These are phyloP conservation scores for Sebastes itinus DNA, from an alignment of 2,797 vertebrate species.

Conservation along the genomic window DNA sequence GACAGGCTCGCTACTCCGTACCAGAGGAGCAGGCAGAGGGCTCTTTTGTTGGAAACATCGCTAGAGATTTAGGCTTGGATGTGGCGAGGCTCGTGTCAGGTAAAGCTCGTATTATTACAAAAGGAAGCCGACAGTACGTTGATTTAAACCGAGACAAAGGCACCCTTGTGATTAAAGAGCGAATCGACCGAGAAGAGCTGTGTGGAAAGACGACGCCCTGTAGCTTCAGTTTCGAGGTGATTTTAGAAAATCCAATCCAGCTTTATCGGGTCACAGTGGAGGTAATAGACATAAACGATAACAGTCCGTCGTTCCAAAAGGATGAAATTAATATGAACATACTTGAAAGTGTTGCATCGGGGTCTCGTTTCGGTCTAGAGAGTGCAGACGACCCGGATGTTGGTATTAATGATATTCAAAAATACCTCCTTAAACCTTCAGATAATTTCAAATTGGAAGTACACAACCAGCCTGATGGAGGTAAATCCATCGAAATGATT, in stretches of 20 bases:
- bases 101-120: conserved; percentile 68
- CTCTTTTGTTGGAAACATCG: conserved; percentile 76
- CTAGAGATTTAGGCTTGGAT: conserved; percentile 75
- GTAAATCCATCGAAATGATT: conserved; percentile 73
- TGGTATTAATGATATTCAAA: conserved; percentile 64
- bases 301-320: conserved; percentile 67
- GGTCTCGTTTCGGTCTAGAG: conserved; percentile 21
- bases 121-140: conserved; percentile 68
- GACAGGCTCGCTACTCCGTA: conserved; percentile 73
- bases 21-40: conserved; percentile 77
- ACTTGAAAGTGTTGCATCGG: conserved; percentile 30
- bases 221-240: conserved; percentile 77
- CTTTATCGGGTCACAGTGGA: conserved; percentile 75
- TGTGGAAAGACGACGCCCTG: conserved; percentile 77
- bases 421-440: conserved; percentile 51
- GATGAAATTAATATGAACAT: conserved; percentile 56
- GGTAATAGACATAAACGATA: conserved; percentile 77
- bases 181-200: conserved; percentile 77
- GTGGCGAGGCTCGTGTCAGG: conserved; percentile 65
- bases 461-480: conserved; percentile 26
- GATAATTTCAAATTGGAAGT: conserved; percentile 69
- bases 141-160: conserved; percentile 79
- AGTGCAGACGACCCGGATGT: conserved; percentile 70
- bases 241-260: conserved; percentile 79
- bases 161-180: conserved; percentile 70